Conservation (phyloP, 2,113 vertebrate species). For the Carettochelys insculpta region DNA sequence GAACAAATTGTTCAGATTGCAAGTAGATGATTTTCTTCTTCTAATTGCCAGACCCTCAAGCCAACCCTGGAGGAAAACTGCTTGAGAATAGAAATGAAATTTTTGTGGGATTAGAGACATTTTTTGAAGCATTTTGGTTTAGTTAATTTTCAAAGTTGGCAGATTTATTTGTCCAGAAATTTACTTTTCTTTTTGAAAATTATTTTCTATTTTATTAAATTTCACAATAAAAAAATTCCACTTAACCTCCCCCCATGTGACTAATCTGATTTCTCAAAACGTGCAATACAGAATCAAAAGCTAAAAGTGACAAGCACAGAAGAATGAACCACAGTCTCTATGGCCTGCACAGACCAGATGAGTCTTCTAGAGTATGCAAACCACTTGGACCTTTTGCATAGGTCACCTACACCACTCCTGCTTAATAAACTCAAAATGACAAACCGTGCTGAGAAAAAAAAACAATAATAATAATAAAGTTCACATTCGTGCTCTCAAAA, state of each 20-base stretch:
- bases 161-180: neutral
- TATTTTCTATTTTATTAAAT: neutral
- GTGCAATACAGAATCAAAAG: neutral
- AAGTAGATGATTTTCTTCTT: neutral
- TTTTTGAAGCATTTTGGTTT: neutral
- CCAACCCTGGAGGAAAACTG: neutral
- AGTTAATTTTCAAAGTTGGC: neutral
- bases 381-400: neutral
- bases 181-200: neutral
- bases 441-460: neutral
- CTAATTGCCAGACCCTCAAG: neutral
- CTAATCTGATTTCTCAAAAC: neutral
- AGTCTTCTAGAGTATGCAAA: neutral
- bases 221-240: neutral
- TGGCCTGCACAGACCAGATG: neutral
- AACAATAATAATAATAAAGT: too few species aligned
- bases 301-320: neutral
- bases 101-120: neutral
- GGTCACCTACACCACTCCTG: neutral
- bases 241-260: neutral
- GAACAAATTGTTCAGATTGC: neutral
- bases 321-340: neutral
- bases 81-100: neutral
- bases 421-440: neutral
- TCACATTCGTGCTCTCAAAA: too few species aligned